Evolutionary conservation across 2,113 vertebrate genomes (phyloP), one percentile per base, ranked within the genome.

Genomic region (Epinephelus moara): DNA sequence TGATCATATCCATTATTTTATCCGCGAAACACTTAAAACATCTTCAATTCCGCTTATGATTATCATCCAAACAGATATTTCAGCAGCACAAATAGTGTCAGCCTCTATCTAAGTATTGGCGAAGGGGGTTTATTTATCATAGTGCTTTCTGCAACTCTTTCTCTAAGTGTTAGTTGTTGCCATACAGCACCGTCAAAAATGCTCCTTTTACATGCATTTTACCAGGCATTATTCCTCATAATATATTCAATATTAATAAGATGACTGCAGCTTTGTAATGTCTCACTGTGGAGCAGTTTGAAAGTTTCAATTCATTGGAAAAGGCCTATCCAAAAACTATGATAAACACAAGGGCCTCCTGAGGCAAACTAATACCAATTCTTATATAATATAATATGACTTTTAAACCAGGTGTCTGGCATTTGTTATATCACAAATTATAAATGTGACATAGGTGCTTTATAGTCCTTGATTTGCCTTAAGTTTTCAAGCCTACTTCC

Each of bases 291-390:
- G 14, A 14, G 3, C 49, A 47, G 50, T 74, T 71, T 27, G 23
- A 81, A 90, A 78, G 57, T 78, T 88, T 50, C 0, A 75, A 56
- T 79, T 70, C 9, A 25, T 15, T 45, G 49, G 1, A 75, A 85
- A 75, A 75, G 42, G 47, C 37, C 70, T 9, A 47, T 1, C 7
- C 9, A 4, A 19, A 12, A 66, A 37, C 6, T 47, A 45, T 42
- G 9, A 64, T 11, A 47, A 80, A 69, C 55, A 78, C 64, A 49
- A 75, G 78, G 82, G 72, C 56, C 64, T 75, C 57, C 6, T 23
- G 42, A 19, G 52, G 10, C 23, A 83, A 49, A 79, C 7, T 42
- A 50, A 25, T 55, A 50, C 19, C 13, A 0, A 37, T 4, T n/a
- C 7, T 77, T 19, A n/a, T 25, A 30, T 25, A 52, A 50, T n/a